phyloP scores from a whole-genome alignment of 2,888 invertebrate genomes.

The Drosophila pseudotalamancana region DNA sequence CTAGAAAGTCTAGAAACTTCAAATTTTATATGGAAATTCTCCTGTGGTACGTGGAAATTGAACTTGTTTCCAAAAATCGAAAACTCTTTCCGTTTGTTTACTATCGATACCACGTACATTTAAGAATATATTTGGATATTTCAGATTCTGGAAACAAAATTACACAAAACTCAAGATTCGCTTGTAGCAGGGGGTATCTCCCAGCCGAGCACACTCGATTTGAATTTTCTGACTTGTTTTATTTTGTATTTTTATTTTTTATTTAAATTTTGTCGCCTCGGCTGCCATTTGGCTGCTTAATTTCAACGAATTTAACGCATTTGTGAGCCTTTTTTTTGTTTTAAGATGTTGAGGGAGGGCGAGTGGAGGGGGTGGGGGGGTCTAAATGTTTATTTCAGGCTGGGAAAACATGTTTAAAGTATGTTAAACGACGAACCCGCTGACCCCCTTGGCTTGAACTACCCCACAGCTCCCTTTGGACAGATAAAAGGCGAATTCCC shows the following conservation, averaged over 20 bases:
- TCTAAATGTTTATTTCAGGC: conserved; percentile 43
- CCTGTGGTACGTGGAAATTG: too few relatives aligned
- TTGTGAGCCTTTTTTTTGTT: conserved; percentile 38
- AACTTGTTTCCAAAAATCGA: too few relatives aligned
- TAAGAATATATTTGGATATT: too few relatives aligned
- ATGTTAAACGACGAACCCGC: conserved; percentile 63
- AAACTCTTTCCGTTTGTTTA: too few relatives aligned
- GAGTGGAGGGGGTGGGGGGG: not conserved
- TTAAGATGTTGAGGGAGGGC: not conserved
- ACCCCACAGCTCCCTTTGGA: conserved; percentile 48
- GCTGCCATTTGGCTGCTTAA: conserved; percentile 38
- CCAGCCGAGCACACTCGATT: too few relatives aligned
- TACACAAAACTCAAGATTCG: too few relatives aligned
- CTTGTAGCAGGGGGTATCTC: too few relatives aligned
- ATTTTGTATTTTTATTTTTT: conserved; percentile 17
- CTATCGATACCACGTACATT: too few relatives aligned
- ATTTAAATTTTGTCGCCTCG: conserved; percentile 41
- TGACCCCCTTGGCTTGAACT: too few relatives aligned
- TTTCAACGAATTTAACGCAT: conserved; percentile 64
- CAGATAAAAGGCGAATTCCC: conserved; percentile 59
- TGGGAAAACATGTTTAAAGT: conserved; percentile 75
- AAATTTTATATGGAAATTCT: too few relatives aligned
- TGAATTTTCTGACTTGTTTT: conserved; percentile 12
- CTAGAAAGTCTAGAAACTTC: too few relatives aligned
- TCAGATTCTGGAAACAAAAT: too few relatives aligned